Percentiles rank a stretch among this genome's conserved stretches.
Conservation (phyloP, 2,797 vertebrate species). For the Neostethus bicornis region DNA sequence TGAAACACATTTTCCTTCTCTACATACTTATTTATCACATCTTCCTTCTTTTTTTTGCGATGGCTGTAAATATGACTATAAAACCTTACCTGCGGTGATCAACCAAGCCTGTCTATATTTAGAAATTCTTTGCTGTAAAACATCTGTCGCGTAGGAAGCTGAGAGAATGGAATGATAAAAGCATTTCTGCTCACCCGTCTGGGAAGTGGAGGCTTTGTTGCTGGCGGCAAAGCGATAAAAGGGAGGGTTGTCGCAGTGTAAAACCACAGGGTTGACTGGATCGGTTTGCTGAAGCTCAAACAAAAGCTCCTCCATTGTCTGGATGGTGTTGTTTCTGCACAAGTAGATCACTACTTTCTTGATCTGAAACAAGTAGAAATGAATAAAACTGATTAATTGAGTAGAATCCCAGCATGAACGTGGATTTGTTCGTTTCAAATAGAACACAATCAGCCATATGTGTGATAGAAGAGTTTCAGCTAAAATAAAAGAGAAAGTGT, state of each 20-base stretch:
- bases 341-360: constrained; percentile 98
- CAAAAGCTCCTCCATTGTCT: constrained; percentile 98
- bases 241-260: constrained; percentile 97
- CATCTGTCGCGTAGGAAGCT: constrained; percentile 1
- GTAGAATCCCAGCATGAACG: neutral
- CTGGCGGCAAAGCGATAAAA: constrained; percentile 97
- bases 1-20: too few species aligned
- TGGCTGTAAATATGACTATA: too few species aligned
- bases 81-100: too few species aligned
- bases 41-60: too few species aligned
- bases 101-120: too few species aligned
- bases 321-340: constrained; percentile 98
- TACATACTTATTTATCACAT: too few species aligned
- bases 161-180: neutral
- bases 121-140: constrained; percentile 13
- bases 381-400: too few species aligned
- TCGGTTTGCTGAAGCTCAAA: constrained; percentile 98
- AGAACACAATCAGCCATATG: too few species aligned
- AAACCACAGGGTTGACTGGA: constrained; percentile 95
- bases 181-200: constrained; percentile 84
- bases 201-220: constrained; percentile 92
- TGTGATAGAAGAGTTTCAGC: too few species aligned
- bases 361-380: constrained; percentile 86
- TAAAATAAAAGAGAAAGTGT: too few species aligned
- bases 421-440: neutral